Evolutionary conservation across 1,140 invertebrate species (phyloP).

Genomic region (Orius insidiosus): DNA sequence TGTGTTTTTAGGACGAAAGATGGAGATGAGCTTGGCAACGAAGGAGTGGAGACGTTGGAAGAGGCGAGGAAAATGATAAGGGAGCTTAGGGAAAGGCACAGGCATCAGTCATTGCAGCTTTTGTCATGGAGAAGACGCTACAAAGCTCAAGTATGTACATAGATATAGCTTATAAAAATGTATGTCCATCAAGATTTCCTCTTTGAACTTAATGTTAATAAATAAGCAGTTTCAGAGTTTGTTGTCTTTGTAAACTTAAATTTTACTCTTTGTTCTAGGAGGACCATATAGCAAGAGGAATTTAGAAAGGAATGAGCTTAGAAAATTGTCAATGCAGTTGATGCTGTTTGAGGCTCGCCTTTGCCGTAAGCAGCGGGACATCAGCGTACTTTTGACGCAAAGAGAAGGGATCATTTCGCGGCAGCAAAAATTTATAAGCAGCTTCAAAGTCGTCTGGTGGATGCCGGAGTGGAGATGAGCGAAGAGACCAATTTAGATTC

Average conservation of each 20-base stretch:
- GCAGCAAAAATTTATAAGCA: constrained; percentile 57
- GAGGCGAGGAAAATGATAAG: constrained; percentile 33
- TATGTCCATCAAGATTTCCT: too few species aligned
- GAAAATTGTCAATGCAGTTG: constrained; percentile 58
- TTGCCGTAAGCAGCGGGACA: constrained; percentile 70
- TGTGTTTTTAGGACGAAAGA: constrained; percentile 6
- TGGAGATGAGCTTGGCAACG: constrained; percentile 16
- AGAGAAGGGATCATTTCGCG: constrained; percentile 60
- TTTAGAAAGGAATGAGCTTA: constrained; percentile 48
- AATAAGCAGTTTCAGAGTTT: too few species aligned
- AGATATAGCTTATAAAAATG: too few species aligned
- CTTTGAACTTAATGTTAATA: too few species aligned
- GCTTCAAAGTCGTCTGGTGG: constrained; percentile 41
- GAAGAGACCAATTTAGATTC: constrained; percentile 40
- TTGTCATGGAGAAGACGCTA: constrained; percentile 41
- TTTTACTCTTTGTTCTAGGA: too few species aligned
- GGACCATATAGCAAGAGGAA: constrained; percentile 32
- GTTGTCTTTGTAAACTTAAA: too few species aligned
- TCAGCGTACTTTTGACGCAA: constrained; percentile 50
- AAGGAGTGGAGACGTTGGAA: constrained; percentile 31
- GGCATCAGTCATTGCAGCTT: constrained; percentile 41
- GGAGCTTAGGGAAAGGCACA: constrained; percentile 39
- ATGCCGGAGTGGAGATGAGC: constrained; percentile 37
- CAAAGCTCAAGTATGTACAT: constrained; percentile 39
- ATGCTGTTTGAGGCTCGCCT: constrained; percentile 67